Base-by-base conservation (phyloP, 1,140 invertebrate genomes). In the Drosophila tropicalis region DNA sequence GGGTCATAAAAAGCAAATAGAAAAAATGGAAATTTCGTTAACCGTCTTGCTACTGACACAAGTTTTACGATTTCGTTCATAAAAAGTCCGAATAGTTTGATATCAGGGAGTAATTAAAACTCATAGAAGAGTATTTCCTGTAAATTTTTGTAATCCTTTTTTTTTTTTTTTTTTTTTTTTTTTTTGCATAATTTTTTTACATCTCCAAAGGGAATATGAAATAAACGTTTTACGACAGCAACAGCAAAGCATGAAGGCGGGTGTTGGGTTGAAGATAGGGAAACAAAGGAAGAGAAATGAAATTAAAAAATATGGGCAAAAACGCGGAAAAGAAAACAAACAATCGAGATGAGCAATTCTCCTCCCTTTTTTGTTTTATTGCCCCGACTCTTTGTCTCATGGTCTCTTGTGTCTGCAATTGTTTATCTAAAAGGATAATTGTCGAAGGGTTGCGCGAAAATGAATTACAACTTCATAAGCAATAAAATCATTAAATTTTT, bases 391-490 rank as follows among this genome's bases (percentile, higher is more conserved):
- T 25, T 19, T 12, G 41, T 39, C 6, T 39, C 5, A 15, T 10
- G 44, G 44, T 47, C 34, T 40, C 17, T 22, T 19, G 72, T 65
- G 67, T 79, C 70, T 79, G 76, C 82, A 87, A 86, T 86, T 85
- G 83, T 86, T 86, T 87, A 82, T 87, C 83, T 87, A 86, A 86
- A 75, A 80, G 83, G 70, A 86, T 86, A 86, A 86, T 87, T 83
- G 83, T 87, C 67, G 72, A 83, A 87, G 83, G 79, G 79, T 87
- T 87, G 79, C 17, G 70, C 72, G 57, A 69, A 76, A 82, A 86
- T 86, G 79, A 86, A 87, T 86, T 86, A 86, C 83, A 87, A 79
- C 83, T 83, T 87, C 83, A 86, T 87, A 87, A 87, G 83, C 83
- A 86, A 86, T 86, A 87, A 86, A 86, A 87, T 86, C 83, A 86